These are phyloP conservation scores for Mesoligia furuncula DNA, from an alignment of 2,888 invertebrate species.

Conservation along the genomic window DNA sequence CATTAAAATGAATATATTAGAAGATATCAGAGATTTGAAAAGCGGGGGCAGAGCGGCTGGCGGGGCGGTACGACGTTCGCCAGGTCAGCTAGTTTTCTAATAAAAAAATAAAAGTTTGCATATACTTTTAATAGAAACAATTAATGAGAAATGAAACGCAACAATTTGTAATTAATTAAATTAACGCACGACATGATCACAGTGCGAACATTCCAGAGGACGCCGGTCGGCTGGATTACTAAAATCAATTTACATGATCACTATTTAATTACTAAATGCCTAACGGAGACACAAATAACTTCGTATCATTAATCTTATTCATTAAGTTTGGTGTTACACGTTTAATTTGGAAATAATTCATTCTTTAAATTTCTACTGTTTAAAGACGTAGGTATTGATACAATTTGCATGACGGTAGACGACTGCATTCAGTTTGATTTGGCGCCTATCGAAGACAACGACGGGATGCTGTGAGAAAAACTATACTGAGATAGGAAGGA, in stretches of 20 bases:
- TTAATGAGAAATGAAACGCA: conserved; percentile 28
- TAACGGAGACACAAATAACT: conserved; percentile 32
- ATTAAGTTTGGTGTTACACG: conserved; percentile 20
- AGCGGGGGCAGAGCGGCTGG: too few relatives aligned
- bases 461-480: conserved; percentile 59
- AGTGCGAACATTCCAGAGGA: conserved; percentile 18
- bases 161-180: conserved; percentile 43
- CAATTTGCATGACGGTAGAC: conserved; percentile 22
- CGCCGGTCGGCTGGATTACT: conserved; percentile 18
- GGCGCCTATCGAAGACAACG: conserved; percentile 38
- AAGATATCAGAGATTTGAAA: too few relatives aligned
- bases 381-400: conserved; percentile 31
- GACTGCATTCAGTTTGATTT: conserved; percentile 30
- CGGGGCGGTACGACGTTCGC: too few relatives aligned
- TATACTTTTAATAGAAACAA: conserved; percentile 14
- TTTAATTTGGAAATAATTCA: conserved; percentile 24
- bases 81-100: neutral
- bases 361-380: neutral
- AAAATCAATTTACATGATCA: conserved; percentile 56
- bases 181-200: conserved; percentile 25
- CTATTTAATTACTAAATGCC: conserved; percentile 46
- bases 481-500: conserved; percentile 63
- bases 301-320: conserved; percentile 48
- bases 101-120: conserved; percentile 13
- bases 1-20: too few relatives aligned